These are phyloP conservation scores for Salticus scenicus DNA, from an alignment of 2,888 invertebrate species.

Conservation along the genomic window DNA sequence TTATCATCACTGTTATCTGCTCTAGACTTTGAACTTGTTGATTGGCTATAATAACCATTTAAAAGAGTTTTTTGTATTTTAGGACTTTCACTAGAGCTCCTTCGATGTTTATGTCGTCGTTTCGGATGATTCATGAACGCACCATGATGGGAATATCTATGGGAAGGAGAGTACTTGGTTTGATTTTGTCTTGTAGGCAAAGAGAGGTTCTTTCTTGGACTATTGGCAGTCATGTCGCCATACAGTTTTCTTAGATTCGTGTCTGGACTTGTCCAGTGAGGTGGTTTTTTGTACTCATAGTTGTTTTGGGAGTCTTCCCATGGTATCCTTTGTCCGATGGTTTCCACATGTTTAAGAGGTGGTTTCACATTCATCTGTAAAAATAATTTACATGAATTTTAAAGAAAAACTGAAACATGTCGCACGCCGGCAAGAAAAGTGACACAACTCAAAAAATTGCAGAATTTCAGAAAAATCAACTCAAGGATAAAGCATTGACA, in stretches of 20 bases:
- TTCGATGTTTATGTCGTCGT: conserved; percentile 40
- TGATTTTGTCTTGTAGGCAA: conserved; percentile 20
- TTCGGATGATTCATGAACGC: conserved; percentile 29
- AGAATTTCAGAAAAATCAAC: too few relatives aligned
- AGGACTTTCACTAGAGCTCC: conserved; percentile 59
- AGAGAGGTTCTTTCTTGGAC: neutral
- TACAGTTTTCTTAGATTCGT: neutral
- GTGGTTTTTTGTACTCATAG: neutral
- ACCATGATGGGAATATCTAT: conserved; percentile 43
- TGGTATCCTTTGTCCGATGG: conserved; percentile 5
- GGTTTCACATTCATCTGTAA: conserved; percentile 21
- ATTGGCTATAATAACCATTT: conserved; percentile 27
- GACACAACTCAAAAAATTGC: too few relatives aligned
- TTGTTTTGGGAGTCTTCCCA: conserved; percentile 36
- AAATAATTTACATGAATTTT: too few relatives aligned
- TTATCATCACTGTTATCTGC: conserved; percentile 43
- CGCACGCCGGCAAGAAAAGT: too few relatives aligned
- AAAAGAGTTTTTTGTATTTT: conserved; percentile 21
- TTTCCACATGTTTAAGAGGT: neutral
- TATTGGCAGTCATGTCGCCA: neutral
- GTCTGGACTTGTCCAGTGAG: conserved; percentile 19
- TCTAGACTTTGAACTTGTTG: conserved; percentile 31
- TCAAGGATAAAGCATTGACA: too few relatives aligned
- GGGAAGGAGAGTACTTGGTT: conserved; percentile 32
- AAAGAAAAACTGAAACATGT: too few relatives aligned